Conservation (phyloP, 2,113 vertebrate genomes). For the Platichthys flesus region DNA sequence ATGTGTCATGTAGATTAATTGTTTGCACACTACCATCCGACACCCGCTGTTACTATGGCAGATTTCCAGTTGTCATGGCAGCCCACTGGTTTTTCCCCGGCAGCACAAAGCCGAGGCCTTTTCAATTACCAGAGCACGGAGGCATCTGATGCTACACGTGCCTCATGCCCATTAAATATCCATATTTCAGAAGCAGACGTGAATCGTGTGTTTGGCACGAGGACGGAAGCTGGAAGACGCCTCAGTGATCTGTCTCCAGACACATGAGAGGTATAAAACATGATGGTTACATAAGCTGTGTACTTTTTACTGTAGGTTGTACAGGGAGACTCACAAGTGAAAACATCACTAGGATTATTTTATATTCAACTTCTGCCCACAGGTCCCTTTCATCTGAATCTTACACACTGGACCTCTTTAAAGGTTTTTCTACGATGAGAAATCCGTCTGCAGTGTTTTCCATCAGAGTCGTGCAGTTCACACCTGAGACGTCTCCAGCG, state of each 20-base stretch:
- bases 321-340: not conserved
- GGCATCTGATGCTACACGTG: not conserved
- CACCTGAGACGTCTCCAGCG: not conserved
- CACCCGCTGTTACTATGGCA: conserved; percentile 56
- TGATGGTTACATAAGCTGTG: not conserved
- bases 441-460: no score
- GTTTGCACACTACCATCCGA: not conserved
- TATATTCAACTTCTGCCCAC: no score
- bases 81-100: conserved; percentile 27
- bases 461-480: no score
- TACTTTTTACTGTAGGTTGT: not conserved
- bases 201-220: conserved; percentile 6
- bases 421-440: no score
- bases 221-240: conserved; percentile 2
- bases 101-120: conserved; percentile 25
- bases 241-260: not conserved
- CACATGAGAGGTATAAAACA: not conserved
- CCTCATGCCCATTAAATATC: conserved; percentile 7
- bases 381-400: no score
- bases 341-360: no score
- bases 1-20: not conserved
- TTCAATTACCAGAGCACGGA: conserved; percentile 25
- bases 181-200: conserved; percentile 10
- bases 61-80: conserved; percentile 74
- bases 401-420: no score